Evolutionary conservation across 2,113 vertebrate genomes (phyloP), one percentile per base, ranked within the genome.

Genomic region (Mohoua ochrocephala): DNA sequence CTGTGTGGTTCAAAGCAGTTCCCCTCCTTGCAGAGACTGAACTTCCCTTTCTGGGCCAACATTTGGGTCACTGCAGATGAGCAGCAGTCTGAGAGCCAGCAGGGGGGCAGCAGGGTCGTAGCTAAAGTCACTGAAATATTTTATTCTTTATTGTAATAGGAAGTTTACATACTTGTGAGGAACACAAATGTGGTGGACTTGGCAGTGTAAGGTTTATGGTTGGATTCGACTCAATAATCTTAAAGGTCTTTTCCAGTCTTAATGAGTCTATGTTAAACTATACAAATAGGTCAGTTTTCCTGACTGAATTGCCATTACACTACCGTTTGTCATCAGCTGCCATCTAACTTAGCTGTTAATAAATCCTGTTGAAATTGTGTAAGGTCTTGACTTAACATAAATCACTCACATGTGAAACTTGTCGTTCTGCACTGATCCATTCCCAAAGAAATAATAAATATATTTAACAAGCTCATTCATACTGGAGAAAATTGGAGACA

Each of bases 401-500:
- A 89, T 94, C 69, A 92, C 31, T 93, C 30, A 41, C 12, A 78
- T 13, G 27, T 1, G 5, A 90, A 88, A 56, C 24, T 53, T 68
- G 8, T 35, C 79, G 15, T 63, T 88, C 47, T 91, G 54, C 59
- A 50, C 37, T 44, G 28, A 78, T 84, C 45, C 21, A n/a, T 61
- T 83, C 44, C 33, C 21, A 85, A 73, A 87, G 27, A 95, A 86
- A 87, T 78, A 91, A 89, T 89, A 87, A 73, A 94, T 83, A 80
- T 65, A 92, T 81, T 89, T 83, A 96, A 90, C n/a, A 86, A 69
- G 45, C 41, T 80, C 31, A 74, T 85, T 80, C 47, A 52, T n/a
- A 47, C 12, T 57, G 33, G 54, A 42, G 37, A 57, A 87, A 85
- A 89, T 18, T 53, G 5, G 47, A 85, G 71, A 67, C 17, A 19